A percentile compares a stretch with the other conserved stretches of the same genome.
phyloP scores from a whole-genome alignment of 30 jellyfish, hydroid and myxozoan species.

The Turritopsis dohrnii region DNA sequence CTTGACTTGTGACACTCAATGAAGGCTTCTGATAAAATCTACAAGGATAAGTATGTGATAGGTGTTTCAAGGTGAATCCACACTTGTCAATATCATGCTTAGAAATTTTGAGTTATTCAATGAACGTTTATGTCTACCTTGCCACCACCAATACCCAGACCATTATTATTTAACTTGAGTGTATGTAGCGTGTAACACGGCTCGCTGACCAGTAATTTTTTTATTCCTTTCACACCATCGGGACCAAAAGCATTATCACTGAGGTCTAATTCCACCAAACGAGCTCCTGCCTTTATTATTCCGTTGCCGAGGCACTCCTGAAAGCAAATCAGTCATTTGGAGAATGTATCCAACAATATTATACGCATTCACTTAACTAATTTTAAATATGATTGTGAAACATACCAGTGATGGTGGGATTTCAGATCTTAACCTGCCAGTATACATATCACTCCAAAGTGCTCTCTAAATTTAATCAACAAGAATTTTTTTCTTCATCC shows the following conservation, averaged over 20 bases:
- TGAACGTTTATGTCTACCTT: conserved; percentile 39
- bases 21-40: conserved; percentile 86
- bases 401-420: conserved; percentile 93
- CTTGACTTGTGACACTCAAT: conserved; percentile 70
- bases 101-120: no score
- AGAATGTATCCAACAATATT: no score
- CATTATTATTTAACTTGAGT: conserved; percentile 75
- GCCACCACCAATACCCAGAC: conserved; percentile 96
- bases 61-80: neutral
- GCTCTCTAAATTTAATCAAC: conserved; percentile 47
- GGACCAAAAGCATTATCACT: conserved; percentile 99
- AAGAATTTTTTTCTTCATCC: neutral
- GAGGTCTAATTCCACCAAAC: conserved; percentile 64
- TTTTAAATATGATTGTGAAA: no score
- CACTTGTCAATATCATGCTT: no score
- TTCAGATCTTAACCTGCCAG: conserved; percentile 86
- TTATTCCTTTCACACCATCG: conserved; percentile 88
- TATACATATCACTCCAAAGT: conserved; percentile 88
- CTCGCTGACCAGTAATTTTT: conserved; percentile 63
- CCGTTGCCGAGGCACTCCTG: conserved; percentile 76
- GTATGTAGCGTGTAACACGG: conserved; percentile 63
- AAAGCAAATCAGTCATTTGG: conserved; percentile 2
- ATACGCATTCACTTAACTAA: no score
- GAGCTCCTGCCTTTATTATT: conserved; percentile 77
- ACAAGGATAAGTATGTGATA: neutral